Conservation (phyloP, 1,140 invertebrate genomes). For the Scaptomyza pallida region DNA sequence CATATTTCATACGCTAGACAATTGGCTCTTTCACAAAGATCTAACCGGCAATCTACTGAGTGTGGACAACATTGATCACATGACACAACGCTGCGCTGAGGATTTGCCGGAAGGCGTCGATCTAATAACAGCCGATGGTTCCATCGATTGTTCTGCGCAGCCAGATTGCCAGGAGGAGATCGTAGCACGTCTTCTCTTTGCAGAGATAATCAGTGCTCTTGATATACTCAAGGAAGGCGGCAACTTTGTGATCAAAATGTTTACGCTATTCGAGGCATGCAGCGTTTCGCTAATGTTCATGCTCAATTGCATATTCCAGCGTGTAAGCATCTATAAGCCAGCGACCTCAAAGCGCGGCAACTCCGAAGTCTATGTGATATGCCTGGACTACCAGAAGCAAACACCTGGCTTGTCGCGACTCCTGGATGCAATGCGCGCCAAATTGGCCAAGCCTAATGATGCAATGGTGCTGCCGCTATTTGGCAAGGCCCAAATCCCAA, state of each 20-base stretch:
- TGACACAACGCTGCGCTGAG: constrained; percentile 82
- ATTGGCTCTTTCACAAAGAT: constrained; percentile 95
- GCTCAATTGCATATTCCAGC: constrained; percentile 87
- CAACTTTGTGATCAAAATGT: constrained; percentile 95
- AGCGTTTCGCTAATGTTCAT: constrained; percentile 93
- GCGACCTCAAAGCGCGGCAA: constrained; percentile 96
- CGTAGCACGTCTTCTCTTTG: constrained; percentile 91
- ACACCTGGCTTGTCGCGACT: constrained; percentile 30
- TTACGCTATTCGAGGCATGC: constrained; percentile 94
- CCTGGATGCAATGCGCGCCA: constrained; percentile 71
- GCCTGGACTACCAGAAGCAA: constrained; percentile 81
- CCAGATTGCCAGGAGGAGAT: constrained; percentile 94
- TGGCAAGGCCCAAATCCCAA: constrained; percentile 86
- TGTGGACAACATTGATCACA: constrained; percentile 87
- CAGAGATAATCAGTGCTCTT: constrained; percentile 91
- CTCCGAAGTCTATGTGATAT: constrained; percentile 96
- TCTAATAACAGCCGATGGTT: constrained; percentile 96
- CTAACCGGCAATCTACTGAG: constrained; percentile 93
- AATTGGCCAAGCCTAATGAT: constrained; percentile 62
- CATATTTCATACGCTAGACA: constrained; percentile 89
- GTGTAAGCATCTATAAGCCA: constrained; percentile 93
- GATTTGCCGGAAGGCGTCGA: constrained; percentile 51
- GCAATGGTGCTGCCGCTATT: constrained; percentile 86
- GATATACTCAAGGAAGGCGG: constrained; percentile 89
- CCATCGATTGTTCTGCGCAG: constrained; percentile 92